These are phyloP conservation scores for Troilus luridus DNA, from an alignment of 2,888 invertebrate genomes.

Conservation along the genomic window DNA sequence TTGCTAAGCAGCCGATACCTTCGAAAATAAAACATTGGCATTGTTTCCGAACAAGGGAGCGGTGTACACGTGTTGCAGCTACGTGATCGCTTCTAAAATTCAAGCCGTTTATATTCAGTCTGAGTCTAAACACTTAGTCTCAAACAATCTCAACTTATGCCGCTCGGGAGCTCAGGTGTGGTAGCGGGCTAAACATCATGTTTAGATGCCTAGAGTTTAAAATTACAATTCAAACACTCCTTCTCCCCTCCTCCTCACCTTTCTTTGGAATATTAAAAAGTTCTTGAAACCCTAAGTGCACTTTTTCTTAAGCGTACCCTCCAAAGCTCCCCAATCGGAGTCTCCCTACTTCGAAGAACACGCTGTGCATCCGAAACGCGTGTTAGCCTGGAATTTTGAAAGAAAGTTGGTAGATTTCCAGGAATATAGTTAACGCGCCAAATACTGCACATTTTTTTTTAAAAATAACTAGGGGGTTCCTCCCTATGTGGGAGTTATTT, in stretches of 20 bases:
- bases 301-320: not conserved
- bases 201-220: conserved; percentile 1
- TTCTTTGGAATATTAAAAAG: conserved; percentile 41
- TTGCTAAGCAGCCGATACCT: not conserved
- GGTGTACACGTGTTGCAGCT: conserved; percentile 15
- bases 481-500: too few species aligned
- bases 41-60: not conserved
- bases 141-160: conserved; percentile 41
- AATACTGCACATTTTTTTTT: too few species aligned
- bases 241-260: not conserved
- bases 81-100: conserved; percentile 28
- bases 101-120: conserved; percentile 41
- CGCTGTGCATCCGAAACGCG: not conserved
- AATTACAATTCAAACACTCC: conserved; percentile 22
- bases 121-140: conserved; percentile 45
- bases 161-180: conserved; percentile 12
- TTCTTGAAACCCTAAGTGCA: not conserved
- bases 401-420: not conserved
- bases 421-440: not conserved
- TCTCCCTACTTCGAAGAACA: not conserved
- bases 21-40: not conserved
- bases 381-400: not conserved
- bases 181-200: not conserved
- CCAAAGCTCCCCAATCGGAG: not conserved
- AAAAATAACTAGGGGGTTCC: too few species aligned